Evolutionary conservation across 2,888 invertebrate species (phyloP).

Genomic region (Cephus pulcher): DNA sequence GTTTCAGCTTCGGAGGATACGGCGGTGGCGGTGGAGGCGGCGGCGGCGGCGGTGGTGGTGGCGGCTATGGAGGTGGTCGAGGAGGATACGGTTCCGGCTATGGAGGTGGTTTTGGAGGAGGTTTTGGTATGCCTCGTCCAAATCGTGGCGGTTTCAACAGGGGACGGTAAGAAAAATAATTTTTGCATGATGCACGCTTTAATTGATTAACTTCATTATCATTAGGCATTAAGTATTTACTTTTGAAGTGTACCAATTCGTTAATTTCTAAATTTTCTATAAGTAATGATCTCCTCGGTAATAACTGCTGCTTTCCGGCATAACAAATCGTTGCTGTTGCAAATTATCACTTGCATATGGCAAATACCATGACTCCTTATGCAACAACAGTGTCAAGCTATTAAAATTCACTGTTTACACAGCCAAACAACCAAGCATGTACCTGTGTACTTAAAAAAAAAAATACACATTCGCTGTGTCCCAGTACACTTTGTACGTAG

Average conservation of each 20-base stretch:
- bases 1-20: constrained; percentile 49
- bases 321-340: background rate
- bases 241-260: background rate
- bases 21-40: constrained; percentile 54
- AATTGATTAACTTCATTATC: background rate
- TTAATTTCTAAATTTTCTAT: background rate
- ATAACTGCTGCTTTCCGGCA: background rate
- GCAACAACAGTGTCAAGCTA: background rate
- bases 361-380: background rate
- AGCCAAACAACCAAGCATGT: background rate
- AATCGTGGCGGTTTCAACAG: constrained; percentile 68
- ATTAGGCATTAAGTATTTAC: background rate
- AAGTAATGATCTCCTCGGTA: background rate
- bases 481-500: constrained; percentile 30
- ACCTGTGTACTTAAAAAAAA: background rate
- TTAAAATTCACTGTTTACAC: background rate
- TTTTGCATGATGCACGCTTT: background rate
- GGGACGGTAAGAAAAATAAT: constrained; percentile 59
- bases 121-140: constrained; percentile 65
- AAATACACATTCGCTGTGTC: background rate
- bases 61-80: constrained; percentile 54
- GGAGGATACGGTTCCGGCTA: constrained; percentile 58
- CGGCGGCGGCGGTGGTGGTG: constrained; percentile 50
- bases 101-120: constrained; percentile 52
- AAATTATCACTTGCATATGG: background rate